A percentile compares a stretch with the other conserved stretches of the same genome.
These are phyloP conservation scores for Antrozous pallidus DNA, from an alignment of 2,797 vertebrate species.

Conservation along the genomic window DNA sequence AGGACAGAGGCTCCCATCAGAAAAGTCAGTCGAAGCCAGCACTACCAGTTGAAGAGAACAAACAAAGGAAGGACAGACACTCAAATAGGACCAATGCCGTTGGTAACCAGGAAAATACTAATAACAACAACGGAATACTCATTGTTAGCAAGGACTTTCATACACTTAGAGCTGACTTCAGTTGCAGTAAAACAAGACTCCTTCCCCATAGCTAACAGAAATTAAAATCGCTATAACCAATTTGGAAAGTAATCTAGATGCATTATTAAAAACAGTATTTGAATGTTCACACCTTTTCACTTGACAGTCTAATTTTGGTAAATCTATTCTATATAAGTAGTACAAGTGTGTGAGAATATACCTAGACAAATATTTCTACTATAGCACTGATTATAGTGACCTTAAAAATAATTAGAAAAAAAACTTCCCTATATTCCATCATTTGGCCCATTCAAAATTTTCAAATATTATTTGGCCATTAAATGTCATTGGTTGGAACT, in stretches of 20 bases:
- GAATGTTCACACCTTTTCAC: not conserved
- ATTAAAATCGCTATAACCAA: not conserved
- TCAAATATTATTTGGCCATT: not conserved
- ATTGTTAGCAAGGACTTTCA: not conserved
- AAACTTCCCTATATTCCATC: not conserved
- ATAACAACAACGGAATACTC: not conserved
- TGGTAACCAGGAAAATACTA: not conserved
- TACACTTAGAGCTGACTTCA: not conserved
- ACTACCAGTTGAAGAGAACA: not conserved
- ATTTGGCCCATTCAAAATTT: not conserved
- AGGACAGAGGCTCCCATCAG: not conserved
- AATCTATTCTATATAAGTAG: not conserved
- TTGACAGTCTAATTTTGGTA: not conserved
- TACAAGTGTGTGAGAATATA: not conserved
- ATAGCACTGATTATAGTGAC: not conserved
- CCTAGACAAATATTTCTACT: not conserved
- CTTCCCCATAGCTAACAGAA: not conserved
- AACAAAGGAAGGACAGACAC: not conserved
- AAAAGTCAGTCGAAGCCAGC: not conserved
- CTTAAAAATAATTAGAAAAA: not conserved
- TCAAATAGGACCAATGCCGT: not conserved
- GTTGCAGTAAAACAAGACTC: not conserved
- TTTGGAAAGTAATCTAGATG: not conserved
- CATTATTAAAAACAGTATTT: not conserved
- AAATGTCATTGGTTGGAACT: not conserved